phyloP scores from a whole-genome alignment of 2,113 vertebrate species.

The Zingel zingel region DNA sequence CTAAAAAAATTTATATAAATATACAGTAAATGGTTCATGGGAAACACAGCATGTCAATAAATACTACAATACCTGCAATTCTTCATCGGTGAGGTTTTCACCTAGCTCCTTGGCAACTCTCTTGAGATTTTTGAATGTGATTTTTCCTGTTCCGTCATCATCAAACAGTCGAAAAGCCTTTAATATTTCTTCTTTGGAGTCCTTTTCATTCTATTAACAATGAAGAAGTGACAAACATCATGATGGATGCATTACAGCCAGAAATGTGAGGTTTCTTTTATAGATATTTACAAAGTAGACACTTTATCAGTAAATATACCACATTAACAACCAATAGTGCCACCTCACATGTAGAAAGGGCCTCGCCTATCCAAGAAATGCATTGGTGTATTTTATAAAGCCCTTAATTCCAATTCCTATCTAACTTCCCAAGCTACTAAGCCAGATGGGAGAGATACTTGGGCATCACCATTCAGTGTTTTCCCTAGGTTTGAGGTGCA shows the following conservation, averaged over 20 bases:
- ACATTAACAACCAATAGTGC: background rate
- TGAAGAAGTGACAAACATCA: background rate
- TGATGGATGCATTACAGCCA: background rate
- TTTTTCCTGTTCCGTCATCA: constrained; percentile 92
- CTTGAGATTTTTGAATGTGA: constrained; percentile 95
- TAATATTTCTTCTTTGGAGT: constrained; percentile 94
- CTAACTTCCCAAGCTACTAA: background rate
- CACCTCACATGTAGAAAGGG: background rate
- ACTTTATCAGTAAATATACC: background rate
- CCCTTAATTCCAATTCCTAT: background rate
- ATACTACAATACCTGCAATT: constrained; percentile 87
- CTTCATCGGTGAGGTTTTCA: constrained; percentile 94
- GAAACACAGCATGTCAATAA: background rate
- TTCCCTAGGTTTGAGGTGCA: too few species aligned
- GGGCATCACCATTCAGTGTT: background rate
- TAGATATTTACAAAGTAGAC: background rate
- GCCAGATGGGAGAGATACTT: background rate
- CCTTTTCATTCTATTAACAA: constrained; percentile 89
- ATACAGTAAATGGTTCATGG: too few species aligned
- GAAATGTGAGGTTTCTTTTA: background rate
- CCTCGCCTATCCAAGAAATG: background rate
- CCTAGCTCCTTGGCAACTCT: constrained; percentile 93
- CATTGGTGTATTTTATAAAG: background rate
- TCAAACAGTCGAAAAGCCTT: constrained; percentile 96
- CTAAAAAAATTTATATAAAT: background rate